A percentile compares a stretch with the other conserved stretches of the same genome.
Conservation (phyloP, 2,797 vertebrate species). For the Gastrophryne carolinensis region DNA sequence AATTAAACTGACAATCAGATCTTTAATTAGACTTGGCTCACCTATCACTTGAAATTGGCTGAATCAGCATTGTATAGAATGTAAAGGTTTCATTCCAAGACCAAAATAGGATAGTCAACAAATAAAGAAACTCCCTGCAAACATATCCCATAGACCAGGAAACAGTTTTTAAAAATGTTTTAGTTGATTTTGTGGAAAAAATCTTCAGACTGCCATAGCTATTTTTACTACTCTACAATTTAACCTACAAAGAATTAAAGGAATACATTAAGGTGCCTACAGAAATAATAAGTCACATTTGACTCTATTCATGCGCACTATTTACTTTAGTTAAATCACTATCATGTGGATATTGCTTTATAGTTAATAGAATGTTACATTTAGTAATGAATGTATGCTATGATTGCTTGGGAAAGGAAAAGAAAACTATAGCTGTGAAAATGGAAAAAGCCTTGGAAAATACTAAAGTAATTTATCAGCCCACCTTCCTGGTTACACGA, state of each 20-base stretch:
- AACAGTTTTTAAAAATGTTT: no score
- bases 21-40: background rate
- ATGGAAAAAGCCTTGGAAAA: background rate
- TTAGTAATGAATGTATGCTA: conserved; percentile 24
- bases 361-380: conserved; percentile 34
- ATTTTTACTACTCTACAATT: conserved; percentile 28
- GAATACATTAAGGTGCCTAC: background rate
- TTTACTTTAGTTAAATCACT: conserved; percentile 38
- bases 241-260: conserved; percentile 19
- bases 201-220: background rate
- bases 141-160: background rate
- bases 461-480: background rate
- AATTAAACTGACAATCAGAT: background rate
- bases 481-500: no score
- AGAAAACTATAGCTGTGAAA: background rate
- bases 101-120: background rate
- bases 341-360: conserved; percentile 42
- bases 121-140: background rate
- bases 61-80: background rate
- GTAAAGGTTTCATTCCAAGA: background rate
- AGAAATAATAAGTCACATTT: conserved; percentile 38
- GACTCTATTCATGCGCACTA: conserved; percentile 38
- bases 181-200: no score
- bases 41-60: background rate
- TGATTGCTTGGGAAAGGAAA: background rate